Conservation (phyloP, 64 coral and sea anemone genomes). For the Pocillopora damicornis region DNA sequence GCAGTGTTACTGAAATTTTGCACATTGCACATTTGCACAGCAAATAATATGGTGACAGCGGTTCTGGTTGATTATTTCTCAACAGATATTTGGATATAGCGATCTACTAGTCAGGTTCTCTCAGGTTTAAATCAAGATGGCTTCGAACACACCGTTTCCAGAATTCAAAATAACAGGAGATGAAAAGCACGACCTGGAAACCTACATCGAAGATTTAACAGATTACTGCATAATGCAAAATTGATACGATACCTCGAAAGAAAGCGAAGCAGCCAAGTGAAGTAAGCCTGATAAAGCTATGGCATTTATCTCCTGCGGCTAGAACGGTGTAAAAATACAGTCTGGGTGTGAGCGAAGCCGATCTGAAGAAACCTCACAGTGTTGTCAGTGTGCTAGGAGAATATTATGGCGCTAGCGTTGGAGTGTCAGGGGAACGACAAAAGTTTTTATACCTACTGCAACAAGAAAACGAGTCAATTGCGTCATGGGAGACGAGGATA, state of each 20-base stretch:
- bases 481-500: background rate
- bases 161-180: background rate
- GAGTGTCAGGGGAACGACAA: slow-evolving; percentile 14
- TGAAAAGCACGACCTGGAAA: background rate
- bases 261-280: slow-evolving; percentile 11
- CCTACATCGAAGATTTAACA: background rate
- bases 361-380: slow-evolving; percentile 10
- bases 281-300: slow-evolving; percentile 16
- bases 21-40: too few relatives aligned
- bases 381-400: background rate
- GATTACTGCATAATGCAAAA: background rate
- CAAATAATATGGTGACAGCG: background rate
- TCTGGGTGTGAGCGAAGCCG: background rate
- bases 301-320: background rate
- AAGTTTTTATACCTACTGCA: background rate
- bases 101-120: background rate
- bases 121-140: background rate
- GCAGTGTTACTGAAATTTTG: too few relatives aligned
- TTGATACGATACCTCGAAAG: slow-evolving; percentile 9
- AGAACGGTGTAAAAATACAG: slow-evolving; percentile 19
- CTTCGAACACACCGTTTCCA: slow-evolving; percentile 7
- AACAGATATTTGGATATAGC: background rate
- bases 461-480: slow-evolving; percentile 4
- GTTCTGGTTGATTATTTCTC: background rate
- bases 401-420: slow-evolving; percentile 4